phyloP scores from a whole-genome alignment of 1,140 invertebrate genomes.

The Bombus superbus region DNA sequence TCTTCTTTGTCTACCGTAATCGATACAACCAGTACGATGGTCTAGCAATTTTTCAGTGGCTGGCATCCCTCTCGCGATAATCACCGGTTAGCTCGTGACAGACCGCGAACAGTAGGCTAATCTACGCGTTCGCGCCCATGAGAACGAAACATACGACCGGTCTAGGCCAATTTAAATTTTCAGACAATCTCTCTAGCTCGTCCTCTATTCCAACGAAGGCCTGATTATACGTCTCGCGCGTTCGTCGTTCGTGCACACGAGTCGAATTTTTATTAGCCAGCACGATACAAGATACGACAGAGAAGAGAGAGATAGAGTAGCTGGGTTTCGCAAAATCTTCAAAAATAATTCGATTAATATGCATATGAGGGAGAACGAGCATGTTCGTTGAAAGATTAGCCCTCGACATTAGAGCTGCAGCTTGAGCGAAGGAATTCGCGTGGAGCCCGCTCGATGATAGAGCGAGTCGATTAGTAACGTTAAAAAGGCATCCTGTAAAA shows the following conservation, averaged over 20 bases:
- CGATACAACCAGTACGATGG: background rate
- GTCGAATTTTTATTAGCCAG: slow-evolving; percentile 60
- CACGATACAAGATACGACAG: background rate
- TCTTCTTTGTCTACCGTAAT: background rate
- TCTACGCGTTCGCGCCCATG: slow-evolving; percentile 52
- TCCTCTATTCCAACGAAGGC: slow-evolving; percentile 44
- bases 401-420: background rate
- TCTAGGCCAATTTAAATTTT: slow-evolving; percentile 79
- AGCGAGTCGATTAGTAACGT: slow-evolving; percentile 57
- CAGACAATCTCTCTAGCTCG: slow-evolving; percentile 64
- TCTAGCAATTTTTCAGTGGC: slow-evolving; percentile 79
- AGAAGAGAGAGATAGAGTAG: background rate
- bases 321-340: slow-evolving; percentile 45
- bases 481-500: slow-evolving; percentile 27
- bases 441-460: slow-evolving; percentile 2
- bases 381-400: background rate
- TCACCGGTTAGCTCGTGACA: slow-evolving; percentile 68
- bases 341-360: slow-evolving; percentile 56
- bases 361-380: slow-evolving; percentile 31
- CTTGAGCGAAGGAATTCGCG: background rate
- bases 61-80: slow-evolving; percentile 70
- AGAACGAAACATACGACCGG: slow-evolving; percentile 47
- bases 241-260: background rate
- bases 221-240: slow-evolving; percentile 67
- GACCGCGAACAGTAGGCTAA: slow-evolving; percentile 61